Evolutionary conservation across 2,797 vertebrate species (phyloP).

Genomic region (Karalla daura): DNA sequence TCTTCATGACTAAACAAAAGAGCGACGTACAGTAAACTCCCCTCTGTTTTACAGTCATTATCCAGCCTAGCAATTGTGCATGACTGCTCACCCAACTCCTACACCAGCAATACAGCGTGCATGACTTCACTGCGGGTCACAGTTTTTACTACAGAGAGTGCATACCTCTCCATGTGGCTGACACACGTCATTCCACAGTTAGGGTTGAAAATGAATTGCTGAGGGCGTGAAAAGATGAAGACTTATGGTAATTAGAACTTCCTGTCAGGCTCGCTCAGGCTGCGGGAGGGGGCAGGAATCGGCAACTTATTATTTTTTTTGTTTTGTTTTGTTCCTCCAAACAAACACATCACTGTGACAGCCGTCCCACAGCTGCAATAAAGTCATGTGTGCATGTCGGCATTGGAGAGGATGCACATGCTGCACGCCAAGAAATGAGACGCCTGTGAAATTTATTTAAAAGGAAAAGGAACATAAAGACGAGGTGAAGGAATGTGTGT

Average conservation of each 20-base stretch:
- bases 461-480: slow-evolving; percentile 33
- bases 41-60: slow-evolving; percentile 42
- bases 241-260: slow-evolving; percentile 44
- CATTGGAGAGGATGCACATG: slow-evolving; percentile 17
- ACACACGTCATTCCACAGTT: slow-evolving; percentile 10
- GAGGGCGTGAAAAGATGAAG: slow-evolving; percentile 20
- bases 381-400: slow-evolving; percentile 51
- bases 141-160: slow-evolving; percentile 22
- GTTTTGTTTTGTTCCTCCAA: neutral
- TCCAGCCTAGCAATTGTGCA: slow-evolving; percentile 36
- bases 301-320: slow-evolving; percentile 21
- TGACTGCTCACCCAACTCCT: slow-evolving; percentile 30
- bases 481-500: slow-evolving; percentile 29
- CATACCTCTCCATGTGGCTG: neutral
- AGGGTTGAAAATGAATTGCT: neutral
- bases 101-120: slow-evolving; percentile 12
- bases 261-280: slow-evolving; percentile 15
- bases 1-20: slow-evolving; percentile 44
- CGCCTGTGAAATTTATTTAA: slow-evolving; percentile 36
- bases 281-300: slow-evolving; percentile 21
- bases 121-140: slow-evolving; percentile 41
- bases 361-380: slow-evolving; percentile 52
- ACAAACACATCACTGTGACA: slow-evolving; percentile 51
- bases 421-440: slow-evolving; percentile 36
- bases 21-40: slow-evolving; percentile 35